These are phyloP conservation scores for Drosophila ogumai DNA, from an alignment of 1,140 invertebrate genomes.

Conservation along the genomic window DNA sequence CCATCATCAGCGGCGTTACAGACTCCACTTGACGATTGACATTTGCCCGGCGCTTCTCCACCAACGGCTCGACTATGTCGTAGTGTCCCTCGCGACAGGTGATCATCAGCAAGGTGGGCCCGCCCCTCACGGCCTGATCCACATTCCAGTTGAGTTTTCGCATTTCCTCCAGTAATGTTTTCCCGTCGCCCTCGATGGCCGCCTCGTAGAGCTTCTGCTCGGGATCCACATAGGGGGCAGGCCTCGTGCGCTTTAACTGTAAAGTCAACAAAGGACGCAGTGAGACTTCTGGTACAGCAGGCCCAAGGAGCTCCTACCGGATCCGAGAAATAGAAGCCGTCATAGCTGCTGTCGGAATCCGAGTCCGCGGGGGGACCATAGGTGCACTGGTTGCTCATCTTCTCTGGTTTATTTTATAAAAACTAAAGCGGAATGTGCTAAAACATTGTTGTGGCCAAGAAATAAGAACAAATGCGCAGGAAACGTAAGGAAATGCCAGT, in stretches of 20 bases:
- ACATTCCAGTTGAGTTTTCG: constrained; percentile 42
- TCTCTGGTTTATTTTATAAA: constrained; percentile 1
- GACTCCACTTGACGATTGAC: constrained; percentile 75
- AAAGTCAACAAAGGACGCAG: neutral
- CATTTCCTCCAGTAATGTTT: constrained; percentile 53
- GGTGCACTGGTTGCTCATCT: constrained; percentile 21
- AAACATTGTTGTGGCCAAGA: constrained; percentile 16
- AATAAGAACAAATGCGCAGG: constrained; percentile 1
- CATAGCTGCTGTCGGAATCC: constrained; percentile 76
- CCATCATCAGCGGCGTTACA: constrained; percentile 63
- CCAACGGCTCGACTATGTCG: constrained; percentile 57
- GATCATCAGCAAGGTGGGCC: constrained; percentile 57
- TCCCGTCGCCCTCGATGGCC: constrained; percentile 32
- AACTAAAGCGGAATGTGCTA: constrained; percentile 8
- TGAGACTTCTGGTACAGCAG: too few relatives aligned
- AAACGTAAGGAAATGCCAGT: constrained; percentile 15
- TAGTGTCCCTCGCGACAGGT: constrained; percentile 64
- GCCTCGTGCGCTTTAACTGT: constrained; percentile 35
- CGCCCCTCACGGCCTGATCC: constrained; percentile 29
- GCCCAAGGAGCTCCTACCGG: constrained; percentile 20
- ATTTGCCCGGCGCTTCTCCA: constrained; percentile 54
- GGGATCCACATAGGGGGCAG: constrained; percentile 15
- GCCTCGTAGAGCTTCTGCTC: constrained; percentile 56
- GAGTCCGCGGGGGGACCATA: constrained; percentile 65
- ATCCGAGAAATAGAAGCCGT: constrained; percentile 76